Base-by-base conservation (phyloP, 2,113 vertebrate species). In the Alligator mississippiensis region DNA sequence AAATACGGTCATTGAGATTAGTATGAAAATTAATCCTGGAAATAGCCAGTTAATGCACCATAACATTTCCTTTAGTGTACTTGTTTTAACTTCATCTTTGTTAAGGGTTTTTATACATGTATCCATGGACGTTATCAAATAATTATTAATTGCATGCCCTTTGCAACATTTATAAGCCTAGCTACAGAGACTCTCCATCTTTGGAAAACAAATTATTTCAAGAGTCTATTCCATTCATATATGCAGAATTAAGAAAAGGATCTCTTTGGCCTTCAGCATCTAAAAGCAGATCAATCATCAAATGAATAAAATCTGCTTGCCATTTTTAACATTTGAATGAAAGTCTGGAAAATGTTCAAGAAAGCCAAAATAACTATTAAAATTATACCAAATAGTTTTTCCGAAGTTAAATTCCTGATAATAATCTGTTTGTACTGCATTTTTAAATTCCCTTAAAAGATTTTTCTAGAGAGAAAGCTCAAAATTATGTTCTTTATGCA, bases 121-220 rank as follows among this genome's bases (percentile, higher is more conserved):
- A 15, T 5, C 4, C 16, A 61, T 0, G 21, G 30, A 47, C 30
- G 64, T 85, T 81, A 66, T 19, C 54, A 82, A 13, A 13, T 25
- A 63, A 16, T 57, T 38, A 22, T 13, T 68, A 68, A 30, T 0
- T 0, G 84, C 9, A 4, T 27, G 7, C 19, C 15, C 21, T 2
- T 83, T 77, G 13, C 13, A 34, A 55, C 47, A 72, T 27, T n/a
- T 10, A 62, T 27, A 25, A 76, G 66, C 77, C 47, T 80, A 57
- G 62, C 78, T 78, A 54, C 15, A 57, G 15, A 74, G 34, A 17
- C 19, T 75, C 30, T 9, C 13, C 28, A 18, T 30, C 79, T 72
- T 17, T 21, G 19, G 0, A 68, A 61, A 54, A 34, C 63, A 68
- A 4, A 11, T 12, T 57, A 0, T 15, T 2, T 6, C 16, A 27